A percentile compares a stretch with the other conserved stretches of the same genome.
Evolutionary conservation across 2,113 vertebrate species (phyloP).

Genomic region (Romanogobio albipinnatus): DNA sequence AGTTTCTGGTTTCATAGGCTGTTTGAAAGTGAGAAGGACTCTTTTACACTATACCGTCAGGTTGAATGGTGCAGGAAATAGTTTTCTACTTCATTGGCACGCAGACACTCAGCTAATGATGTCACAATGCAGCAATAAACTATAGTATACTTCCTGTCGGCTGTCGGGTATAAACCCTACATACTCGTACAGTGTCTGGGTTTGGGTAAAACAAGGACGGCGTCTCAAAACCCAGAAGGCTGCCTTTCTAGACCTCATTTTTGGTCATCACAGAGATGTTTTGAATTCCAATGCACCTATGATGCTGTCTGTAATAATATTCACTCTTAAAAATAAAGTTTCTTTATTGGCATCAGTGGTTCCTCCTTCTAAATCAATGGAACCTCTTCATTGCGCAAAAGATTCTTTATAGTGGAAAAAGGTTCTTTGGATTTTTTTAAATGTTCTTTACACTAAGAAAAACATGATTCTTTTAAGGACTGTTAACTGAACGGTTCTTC

Average conservation of each 20-base stretch:
- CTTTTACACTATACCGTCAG: slow-evolving; percentile 13
- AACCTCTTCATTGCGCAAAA: too few relatives aligned
- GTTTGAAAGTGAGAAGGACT: slow-evolving; percentile 19
- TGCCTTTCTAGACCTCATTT: background rate
- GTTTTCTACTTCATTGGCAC: background rate
- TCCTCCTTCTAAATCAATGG: too few relatives aligned
- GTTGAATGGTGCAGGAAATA: slow-evolving; percentile 40
- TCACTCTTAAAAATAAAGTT: too few relatives aligned
- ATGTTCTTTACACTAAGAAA: too few relatives aligned
- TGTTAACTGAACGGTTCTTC: too few relatives aligned
- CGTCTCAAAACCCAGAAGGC: background rate
- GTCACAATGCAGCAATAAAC: background rate
- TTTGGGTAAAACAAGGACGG: background rate
- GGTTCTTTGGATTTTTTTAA: too few relatives aligned
- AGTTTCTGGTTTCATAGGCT: slow-evolving; percentile 64
- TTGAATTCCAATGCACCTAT: too few relatives aligned
- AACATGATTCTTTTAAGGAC: too few relatives aligned
- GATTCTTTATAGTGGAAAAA: too few relatives aligned
- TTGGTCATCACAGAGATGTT: background rate
- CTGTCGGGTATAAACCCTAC: background rate
- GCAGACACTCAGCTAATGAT: background rate
- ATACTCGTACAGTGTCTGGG: background rate
- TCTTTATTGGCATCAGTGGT: too few relatives aligned
- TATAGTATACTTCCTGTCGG: background rate
- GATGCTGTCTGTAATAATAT: too few relatives aligned